phyloP scores from a whole-genome alignment of 1,140 invertebrate species.

The Lordiphosa clarofinis region DNA sequence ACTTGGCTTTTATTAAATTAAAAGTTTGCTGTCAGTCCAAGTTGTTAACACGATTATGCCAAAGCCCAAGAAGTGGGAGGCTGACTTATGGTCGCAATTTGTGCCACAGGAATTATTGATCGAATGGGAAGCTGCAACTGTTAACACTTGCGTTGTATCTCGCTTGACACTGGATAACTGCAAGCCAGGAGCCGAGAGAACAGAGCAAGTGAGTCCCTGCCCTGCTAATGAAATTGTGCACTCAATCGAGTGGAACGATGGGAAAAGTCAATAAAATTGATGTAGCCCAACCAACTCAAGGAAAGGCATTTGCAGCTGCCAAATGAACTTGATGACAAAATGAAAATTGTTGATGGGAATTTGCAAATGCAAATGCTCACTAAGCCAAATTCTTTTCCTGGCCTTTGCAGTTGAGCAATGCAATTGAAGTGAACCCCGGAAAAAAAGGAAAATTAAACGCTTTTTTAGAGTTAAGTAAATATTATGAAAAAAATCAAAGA shows the following conservation, averaged over 20 bases:
- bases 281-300: conserved; percentile 53
- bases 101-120: conserved; percentile 46
- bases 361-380: conserved; percentile 48
- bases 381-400: conserved; percentile 61
- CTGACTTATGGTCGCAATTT: conserved; percentile 55
- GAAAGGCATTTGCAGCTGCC: conserved; percentile 36
- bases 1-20: conserved; percentile 62
- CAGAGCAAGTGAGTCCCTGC: conserved; percentile 1
- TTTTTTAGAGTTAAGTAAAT: too few relatives aligned
- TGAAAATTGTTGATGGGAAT: conserved; percentile 52
- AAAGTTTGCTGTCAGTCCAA: conserved; percentile 49
- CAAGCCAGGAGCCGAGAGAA: conserved; percentile 13
- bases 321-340: conserved; percentile 49
- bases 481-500: too few relatives aligned
- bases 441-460: conserved; percentile 1
- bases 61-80: neutral
- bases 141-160: conserved; percentile 40
- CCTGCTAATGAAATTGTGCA: conserved; percentile 79
- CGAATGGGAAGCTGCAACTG: conserved; percentile 17
- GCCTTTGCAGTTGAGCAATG: conserved; percentile 71
- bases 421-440: conserved; percentile 34
- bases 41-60: conserved; percentile 59
- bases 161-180: conserved; percentile 48
- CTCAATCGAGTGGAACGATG: conserved; percentile 79
- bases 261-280: conserved; percentile 80